A percentile compares a stretch with the other conserved stretches of the same genome.
Conservation (phyloP, 1,140 invertebrate species). For the Phenacoccus solenopsis region DNA sequence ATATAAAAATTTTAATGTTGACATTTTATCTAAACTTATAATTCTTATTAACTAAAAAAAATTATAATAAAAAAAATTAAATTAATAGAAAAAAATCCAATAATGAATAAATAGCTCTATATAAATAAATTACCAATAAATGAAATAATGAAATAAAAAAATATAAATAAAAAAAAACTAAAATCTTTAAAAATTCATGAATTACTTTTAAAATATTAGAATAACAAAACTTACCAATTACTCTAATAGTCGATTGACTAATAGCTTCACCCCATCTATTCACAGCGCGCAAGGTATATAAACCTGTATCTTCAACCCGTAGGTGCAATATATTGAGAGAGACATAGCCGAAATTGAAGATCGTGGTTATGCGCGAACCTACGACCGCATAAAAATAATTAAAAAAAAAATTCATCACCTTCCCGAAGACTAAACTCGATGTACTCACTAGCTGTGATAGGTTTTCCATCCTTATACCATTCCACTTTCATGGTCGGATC, state of each 20-base stretch:
- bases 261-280: conserved; percentile 77
- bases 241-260: conserved; percentile 61
- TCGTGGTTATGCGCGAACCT: conserved; percentile 83
- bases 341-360: conserved; percentile 97
- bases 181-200: background rate
- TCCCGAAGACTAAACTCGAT: background rate
- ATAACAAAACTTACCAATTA: conserved; percentile 41
- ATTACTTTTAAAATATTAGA: background rate
- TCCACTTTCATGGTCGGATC: conserved; percentile 96
- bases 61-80: too few species aligned
- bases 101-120: too few species aligned
- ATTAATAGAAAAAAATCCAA: background rate
- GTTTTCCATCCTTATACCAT: conserved; percentile 93
- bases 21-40: too few species aligned
- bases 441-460: conserved; percentile 70
- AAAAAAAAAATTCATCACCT: background rate
- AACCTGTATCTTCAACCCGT: conserved; percentile 83
- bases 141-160: too few species aligned
- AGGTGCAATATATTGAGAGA: conserved; percentile 95
- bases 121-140: too few species aligned
- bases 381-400: conserved; percentile 21
- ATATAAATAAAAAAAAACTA: too few species aligned
- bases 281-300: conserved; percentile 77
- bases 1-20: too few species aligned
- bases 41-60: too few species aligned